Conservation (phyloP, 2,888 invertebrate genomes). For the Leptinotarsa tumamoca region DNA sequence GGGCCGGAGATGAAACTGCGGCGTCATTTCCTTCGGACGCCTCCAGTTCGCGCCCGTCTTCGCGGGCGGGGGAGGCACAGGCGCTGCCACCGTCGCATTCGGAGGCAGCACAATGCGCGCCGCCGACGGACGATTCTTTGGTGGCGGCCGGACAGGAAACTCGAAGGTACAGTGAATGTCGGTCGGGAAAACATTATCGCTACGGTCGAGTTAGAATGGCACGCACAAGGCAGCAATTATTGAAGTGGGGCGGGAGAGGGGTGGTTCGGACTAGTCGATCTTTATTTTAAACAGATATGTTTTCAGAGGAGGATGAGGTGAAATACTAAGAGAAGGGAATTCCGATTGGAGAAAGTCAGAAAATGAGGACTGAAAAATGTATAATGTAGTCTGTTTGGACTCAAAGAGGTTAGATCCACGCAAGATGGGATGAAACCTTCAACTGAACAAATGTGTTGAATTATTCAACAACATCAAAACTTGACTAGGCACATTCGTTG, state of each 20-base stretch:
- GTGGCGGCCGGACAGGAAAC: conserved; percentile 44
- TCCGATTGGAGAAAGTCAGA: no score
- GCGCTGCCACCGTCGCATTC: conserved; percentile 41
- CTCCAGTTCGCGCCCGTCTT: conserved; percentile 37
- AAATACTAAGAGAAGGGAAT: no score
- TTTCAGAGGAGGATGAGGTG: no score
- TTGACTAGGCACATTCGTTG: no score
- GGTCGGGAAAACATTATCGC: conserved; percentile 18
- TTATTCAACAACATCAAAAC: no score
- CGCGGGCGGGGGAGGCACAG: conserved; percentile 41
- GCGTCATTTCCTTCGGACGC: conserved; percentile 67
- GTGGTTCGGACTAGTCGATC: no score
- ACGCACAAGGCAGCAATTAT: background rate
- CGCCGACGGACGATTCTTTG: conserved; percentile 42
- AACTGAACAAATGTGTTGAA: no score
- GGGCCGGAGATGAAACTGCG: conserved; percentile 69
- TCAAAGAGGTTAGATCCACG: no score
- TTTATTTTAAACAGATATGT: no score
- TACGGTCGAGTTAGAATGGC: background rate
- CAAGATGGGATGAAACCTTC: no score
- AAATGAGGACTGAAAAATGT: no score
- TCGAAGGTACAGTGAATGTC: conserved; percentile 39
- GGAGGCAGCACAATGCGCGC: background rate
- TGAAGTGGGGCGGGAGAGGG: background rate
- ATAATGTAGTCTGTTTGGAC: no score